Base-by-base conservation (phyloP, 2,797 vertebrate genomes). In the Amphiprion clarkii region DNA sequence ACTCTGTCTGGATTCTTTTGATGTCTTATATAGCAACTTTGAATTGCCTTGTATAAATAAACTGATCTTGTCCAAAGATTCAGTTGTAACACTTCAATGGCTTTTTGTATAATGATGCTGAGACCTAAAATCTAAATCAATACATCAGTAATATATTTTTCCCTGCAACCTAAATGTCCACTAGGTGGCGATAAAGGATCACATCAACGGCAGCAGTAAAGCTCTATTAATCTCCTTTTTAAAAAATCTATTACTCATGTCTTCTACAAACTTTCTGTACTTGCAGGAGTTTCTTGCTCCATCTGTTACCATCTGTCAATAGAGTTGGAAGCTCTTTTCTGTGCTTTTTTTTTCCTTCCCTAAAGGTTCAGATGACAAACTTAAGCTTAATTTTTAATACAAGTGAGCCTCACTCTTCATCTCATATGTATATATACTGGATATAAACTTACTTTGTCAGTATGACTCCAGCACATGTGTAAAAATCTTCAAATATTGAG, bases 181-280 rank as follows among this genome's bases (percentile, higher is more conserved):
- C 70, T 71, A 51, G 81, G 58, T 79, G 78, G 71, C 19, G 71
- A 71, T 54, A 83, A 76, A 81, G 48, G 16, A 78, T 76, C 40
- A 59, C 51, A 58, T 31, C 21, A 49, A 48, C 6, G 5, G 17
- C 3, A 7, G n/a, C 64, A 73, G 4, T 11, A 55, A 44, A 23
- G 16, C 48, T 62, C 36, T 10, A 71, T 74, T 42, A 29, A 76
- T 64, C 49, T 56, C 62, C 11, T 12, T 60, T 64, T 74, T 67
- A 40, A 4, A 31, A 31, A 72, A 23, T 69, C 19, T 52, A 23
- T 71, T 48, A 39, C 68, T 58, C 66, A 71, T 49, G 55, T 66
- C 42, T 54, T 64, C 56, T n/a, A 60, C n/a, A 52, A 62, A 52
- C 44, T 66, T 33, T 60, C 29, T 83, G 27, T 57, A 36, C 23